Base-by-base conservation (phyloP, 2,113 vertebrate species). In the Turdus rufiventris region DNA sequence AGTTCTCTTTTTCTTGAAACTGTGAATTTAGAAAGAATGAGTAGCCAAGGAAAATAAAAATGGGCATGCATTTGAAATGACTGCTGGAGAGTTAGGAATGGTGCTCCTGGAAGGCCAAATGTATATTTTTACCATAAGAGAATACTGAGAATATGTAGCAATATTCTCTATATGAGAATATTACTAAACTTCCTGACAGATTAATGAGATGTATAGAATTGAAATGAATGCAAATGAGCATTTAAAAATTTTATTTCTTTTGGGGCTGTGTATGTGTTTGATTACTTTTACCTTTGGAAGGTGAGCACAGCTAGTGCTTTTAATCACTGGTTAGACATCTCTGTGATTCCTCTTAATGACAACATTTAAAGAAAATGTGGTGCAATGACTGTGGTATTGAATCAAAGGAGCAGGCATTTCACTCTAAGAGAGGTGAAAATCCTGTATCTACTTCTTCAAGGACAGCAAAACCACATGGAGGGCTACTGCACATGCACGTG, bases 401-500 rank as follows among this genome's bases (percentile, higher is more conserved):
- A 79, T 71, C 40, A 80, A 62, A 85, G 26, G 12, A 89, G 25
- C 4, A 53, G 34, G 58, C 36, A 68, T 57, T 91, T 90, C 66
- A 85, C 40, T n/a, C 19, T 31, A 58, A 67, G 36, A 2, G 24
- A 79, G 43, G 20, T 40, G 40, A 79, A 85, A 71, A 92, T 53
- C 36, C 58, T 65, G 47, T 79, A 24, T 5, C 23, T 85, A 11
- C 21, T 40, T 78, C 74, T 68, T 57, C 62, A 88, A 85, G 17
- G 48, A 50, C 13, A 56, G n/a, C 28, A 90, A 85, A 85, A 67
- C 18, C 38, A 29, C 33, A 38, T 8, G 56, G 38, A 57, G 38
- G 0, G 0, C 33, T 78, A 42, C 48, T 43, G 47, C 23, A 60
- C 0, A 0, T 29, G 31, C n/a, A 82, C 0, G 0, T 14, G 48